Conservation (phyloP, 2,113 vertebrate species). For the Mustelus asterias region DNA sequence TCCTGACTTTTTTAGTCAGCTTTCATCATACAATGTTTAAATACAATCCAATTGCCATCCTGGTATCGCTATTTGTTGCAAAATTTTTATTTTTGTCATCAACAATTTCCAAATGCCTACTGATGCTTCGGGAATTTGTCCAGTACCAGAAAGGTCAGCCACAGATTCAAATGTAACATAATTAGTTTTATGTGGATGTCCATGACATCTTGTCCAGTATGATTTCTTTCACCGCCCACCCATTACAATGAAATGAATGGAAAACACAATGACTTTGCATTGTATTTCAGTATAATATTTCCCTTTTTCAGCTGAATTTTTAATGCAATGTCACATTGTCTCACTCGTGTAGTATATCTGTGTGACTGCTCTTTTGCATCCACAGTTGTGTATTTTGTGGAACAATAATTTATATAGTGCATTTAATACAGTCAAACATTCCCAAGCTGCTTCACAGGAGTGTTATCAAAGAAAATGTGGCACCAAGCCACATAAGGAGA, state of each 20-base stretch:
- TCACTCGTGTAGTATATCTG: background rate
- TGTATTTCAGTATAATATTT: background rate
- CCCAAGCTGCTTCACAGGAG: background rate
- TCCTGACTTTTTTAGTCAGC: background rate
- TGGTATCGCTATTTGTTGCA: background rate
- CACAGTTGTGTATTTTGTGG: background rate
- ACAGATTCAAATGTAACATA: background rate
- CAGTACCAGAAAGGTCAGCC: background rate
- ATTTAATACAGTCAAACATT: background rate
- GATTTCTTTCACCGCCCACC: background rate
- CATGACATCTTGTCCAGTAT: background rate
- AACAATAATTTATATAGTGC: background rate
- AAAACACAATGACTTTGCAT: background rate
- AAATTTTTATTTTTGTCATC: background rate
- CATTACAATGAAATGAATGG: background rate
- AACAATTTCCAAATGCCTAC: background rate
- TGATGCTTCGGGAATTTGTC: background rate
- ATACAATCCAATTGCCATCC: background rate
- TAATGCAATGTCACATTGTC: background rate
- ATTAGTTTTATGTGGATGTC: background rate
- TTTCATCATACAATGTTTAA: background rate
- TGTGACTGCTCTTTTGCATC: background rate
- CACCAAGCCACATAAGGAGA: background rate
- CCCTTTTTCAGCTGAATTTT: background rate
- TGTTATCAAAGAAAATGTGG: background rate